Percentiles rank a stretch among this genome's conserved stretches.
phyloP scores from a whole-genome alignment of 2,113 vertebrate genomes.

The Nothoprocta perdicaria region DNA sequence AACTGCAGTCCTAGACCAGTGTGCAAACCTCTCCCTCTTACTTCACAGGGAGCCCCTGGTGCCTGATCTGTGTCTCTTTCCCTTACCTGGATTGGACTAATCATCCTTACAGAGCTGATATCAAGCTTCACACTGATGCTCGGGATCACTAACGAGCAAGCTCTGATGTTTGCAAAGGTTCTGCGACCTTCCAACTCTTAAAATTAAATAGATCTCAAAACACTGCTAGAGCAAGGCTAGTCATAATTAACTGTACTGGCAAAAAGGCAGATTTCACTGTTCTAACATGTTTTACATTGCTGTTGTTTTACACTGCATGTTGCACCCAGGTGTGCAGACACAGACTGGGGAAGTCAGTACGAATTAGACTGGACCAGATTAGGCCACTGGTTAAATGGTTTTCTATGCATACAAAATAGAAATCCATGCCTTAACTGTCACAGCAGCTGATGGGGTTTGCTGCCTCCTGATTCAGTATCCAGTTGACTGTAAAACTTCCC shows the following conservation, averaged over 20 bases:
- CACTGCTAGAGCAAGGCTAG: accelerated
- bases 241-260: background rate
- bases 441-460: background rate
- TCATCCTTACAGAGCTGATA: accelerated
- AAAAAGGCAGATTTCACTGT: background rate
- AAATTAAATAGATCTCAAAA: background rate
- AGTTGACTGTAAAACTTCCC: background rate
- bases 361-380: background rate
- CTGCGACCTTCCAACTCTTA: background rate
- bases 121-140: background rate
- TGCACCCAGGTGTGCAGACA: background rate
- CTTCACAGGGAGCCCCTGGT: background rate
- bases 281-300: background rate
- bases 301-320: background rate
- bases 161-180: background rate
- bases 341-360: background rate
- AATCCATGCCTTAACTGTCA: background rate
- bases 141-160: background rate
- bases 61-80: background rate
- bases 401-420: background rate
- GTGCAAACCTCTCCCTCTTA: background rate
- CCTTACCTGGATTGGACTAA: background rate
- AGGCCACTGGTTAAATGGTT: background rate
- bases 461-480: background rate
- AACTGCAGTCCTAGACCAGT: accelerated